A percentile compares a stretch with the other conserved stretches of the same genome.
Evolutionary conservation across 2,888 invertebrate genomes (phyloP).

Genomic region (Drosophila seclusa): DNA sequence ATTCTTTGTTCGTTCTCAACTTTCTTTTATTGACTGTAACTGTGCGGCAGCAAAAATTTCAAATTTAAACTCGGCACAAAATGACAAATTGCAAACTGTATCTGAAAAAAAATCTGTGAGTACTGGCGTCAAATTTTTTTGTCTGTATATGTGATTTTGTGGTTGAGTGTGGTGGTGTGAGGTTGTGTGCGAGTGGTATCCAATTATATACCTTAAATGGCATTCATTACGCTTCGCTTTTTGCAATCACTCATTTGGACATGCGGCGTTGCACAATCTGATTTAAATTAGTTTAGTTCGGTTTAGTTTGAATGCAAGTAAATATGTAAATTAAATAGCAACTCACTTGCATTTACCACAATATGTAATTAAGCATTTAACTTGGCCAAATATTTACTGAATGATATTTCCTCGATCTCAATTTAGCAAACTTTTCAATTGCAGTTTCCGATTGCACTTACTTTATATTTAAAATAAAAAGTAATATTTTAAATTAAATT

Average conservation of each 20-base stretch:
- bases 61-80: constrained; percentile 61
- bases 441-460: background rate
- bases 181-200: constrained; percentile 9
- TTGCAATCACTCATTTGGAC: constrained; percentile 22
- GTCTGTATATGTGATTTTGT: background rate
- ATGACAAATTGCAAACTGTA: constrained; percentile 70
- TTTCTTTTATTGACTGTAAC: constrained; percentile 69
- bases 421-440: background rate
- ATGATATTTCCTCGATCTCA: background rate
- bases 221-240: constrained; percentile 60
- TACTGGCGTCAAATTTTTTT: constrained; percentile 37
- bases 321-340: constrained; percentile 46
- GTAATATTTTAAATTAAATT: background rate
- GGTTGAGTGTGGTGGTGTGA: background rate
- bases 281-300: constrained; percentile 66
- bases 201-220: constrained; percentile 52
- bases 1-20: constrained; percentile 29
- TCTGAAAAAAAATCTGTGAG: constrained; percentile 39
- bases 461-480: background rate
- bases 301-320: constrained; percentile 43
- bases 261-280: constrained; percentile 42
- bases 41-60: constrained; percentile 48
- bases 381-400: background rate
- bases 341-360: constrained; percentile 49
- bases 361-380: constrained; percentile 58